Evolutionary conservation across 2,113 vertebrate genomes (phyloP).

Genomic region (Scortum barcoo): DNA sequence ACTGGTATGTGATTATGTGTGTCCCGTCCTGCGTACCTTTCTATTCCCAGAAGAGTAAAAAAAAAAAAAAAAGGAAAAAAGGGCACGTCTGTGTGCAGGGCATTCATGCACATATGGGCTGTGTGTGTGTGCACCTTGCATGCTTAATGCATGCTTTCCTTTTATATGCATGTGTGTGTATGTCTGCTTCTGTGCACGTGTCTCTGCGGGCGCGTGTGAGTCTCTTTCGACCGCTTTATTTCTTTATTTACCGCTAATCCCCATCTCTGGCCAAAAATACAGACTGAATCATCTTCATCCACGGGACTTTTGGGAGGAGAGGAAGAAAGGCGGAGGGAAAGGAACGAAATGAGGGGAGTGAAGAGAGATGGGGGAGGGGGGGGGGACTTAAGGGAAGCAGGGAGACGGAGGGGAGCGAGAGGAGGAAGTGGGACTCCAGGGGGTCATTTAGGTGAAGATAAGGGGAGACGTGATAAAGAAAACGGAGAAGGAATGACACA

Average conservation of each 20-base stretch:
- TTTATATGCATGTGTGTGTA: neutral
- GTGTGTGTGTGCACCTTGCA: neutral
- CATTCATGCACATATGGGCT: neutral
- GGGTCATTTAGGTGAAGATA: slow-evolving; percentile 50
- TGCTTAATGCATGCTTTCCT: neutral
- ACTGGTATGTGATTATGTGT: slow-evolving; percentile 43
- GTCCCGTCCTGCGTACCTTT: slow-evolving; percentile 22
- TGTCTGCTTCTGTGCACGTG: neutral
- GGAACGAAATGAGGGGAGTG: slow-evolving; percentile 7
- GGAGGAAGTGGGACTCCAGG: slow-evolving; percentile 32
- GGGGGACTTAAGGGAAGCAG: slow-evolving; percentile 42
- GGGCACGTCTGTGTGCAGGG: neutral
- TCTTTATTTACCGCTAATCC: slow-evolving; percentile 52
- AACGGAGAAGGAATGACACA: slow-evolving; percentile 9
- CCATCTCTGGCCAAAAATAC: slow-evolving; percentile 56
- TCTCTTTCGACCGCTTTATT: slow-evolving; percentile 33
- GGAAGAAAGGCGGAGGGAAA: slow-evolving; percentile 13
- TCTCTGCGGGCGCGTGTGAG: slow-evolving; percentile 18
- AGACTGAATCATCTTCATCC: slow-evolving; percentile 51
- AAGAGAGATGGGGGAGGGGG: slow-evolving; percentile 22
- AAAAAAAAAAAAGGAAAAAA: neutral
- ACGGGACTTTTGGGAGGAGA: slow-evolving; percentile 33
- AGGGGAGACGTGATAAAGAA: slow-evolving; percentile 42
- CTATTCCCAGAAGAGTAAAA: slow-evolving; percentile 4
- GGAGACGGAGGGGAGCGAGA: slow-evolving; percentile 6